Percentiles rank a stretch among this genome's conserved stretches.
These are phyloP conservation scores for Polypterus senegalus DNA, from an alignment of 2,113 vertebrate genomes.

Conservation along the genomic window DNA sequence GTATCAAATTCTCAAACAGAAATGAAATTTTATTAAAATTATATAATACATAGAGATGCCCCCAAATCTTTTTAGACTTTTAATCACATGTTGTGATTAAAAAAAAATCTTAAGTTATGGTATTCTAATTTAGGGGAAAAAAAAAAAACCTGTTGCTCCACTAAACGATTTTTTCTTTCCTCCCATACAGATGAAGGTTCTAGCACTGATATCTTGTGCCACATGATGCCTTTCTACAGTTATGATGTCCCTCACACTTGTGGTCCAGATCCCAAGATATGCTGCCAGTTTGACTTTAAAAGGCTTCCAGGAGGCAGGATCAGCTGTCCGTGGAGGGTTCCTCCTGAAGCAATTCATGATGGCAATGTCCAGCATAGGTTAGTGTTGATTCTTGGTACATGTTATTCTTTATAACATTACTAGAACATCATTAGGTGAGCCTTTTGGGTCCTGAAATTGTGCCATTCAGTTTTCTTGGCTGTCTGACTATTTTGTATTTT, in stretches of 20 bases:
- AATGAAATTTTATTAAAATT: too few species aligned
- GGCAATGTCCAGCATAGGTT: conserved; percentile 75
- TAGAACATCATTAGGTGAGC: too few species aligned
- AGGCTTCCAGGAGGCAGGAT: conserved; percentile 73
- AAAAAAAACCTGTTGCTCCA: background rate
- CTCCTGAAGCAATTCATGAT: conserved; percentile 68
- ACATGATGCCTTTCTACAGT: conserved; percentile 98
- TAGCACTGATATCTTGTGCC: conserved; percentile 78
- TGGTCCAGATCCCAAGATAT: conserved; percentile 81
- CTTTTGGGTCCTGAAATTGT: too few species aligned
- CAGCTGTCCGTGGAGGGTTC: conserved; percentile 76
- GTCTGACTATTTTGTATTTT: too few species aligned
- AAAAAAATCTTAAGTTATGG: too few species aligned
- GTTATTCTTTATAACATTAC: too few species aligned
- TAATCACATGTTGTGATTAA: too few species aligned
- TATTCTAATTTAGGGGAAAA: background rate
- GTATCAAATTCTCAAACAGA: too few species aligned
- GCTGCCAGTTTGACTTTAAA: conserved; percentile 93
- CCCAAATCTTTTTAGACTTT: too few species aligned
- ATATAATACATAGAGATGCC: too few species aligned
- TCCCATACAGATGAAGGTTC: conserved; percentile 59
- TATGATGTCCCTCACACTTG: conserved; percentile 91
- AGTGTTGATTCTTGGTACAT: background rate
- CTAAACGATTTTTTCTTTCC: conserved; percentile 15
- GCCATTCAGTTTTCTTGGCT: too few species aligned